A percentile compares a stretch with the other conserved stretches of the same genome.
Conservation (phyloP, 2,888 invertebrate species). For the Acrobasis repandana region DNA sequence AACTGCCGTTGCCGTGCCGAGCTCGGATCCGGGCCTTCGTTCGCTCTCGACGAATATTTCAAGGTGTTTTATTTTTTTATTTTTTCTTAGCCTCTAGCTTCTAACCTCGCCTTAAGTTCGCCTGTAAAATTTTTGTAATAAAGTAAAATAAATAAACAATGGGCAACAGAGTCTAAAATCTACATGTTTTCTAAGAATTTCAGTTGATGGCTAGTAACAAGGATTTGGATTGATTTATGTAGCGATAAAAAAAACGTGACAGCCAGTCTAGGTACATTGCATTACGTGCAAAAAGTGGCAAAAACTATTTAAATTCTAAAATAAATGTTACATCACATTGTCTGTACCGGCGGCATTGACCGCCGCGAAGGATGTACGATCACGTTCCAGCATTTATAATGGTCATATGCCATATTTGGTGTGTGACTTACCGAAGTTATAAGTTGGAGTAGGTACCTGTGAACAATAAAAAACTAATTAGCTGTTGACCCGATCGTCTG, state of each 20-base stretch:
- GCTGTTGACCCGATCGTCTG: no score
- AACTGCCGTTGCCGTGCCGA: no score
- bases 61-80: no score
- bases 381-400: slow-evolving; percentile 6
- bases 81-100: no score
- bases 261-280: neutral
- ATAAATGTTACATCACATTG: slow-evolving; percentile 16
- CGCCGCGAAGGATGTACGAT: slow-evolving; percentile 11
- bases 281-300: slow-evolving; percentile 3
- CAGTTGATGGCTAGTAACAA: neutral
- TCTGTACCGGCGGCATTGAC: slow-evolving; percentile 7
- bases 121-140: no score
- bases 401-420: slow-evolving; percentile 7
- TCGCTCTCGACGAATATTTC: no score
- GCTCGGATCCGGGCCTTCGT: no score
- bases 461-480: neutral
- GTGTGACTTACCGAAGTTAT: neutral
- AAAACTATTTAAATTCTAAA: slow-evolving; percentile 10
- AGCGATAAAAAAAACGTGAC: neutral
- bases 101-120: no score
- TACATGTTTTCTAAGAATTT: neutral
- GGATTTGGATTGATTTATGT: neutral
- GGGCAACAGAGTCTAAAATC: no score
- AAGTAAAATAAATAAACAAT: no score
- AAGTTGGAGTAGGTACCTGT: slow-evolving; percentile 5